Evolutionary conservation across 2,888 invertebrate species (phyloP).

Genomic region (Drosophila meridiana): DNA sequence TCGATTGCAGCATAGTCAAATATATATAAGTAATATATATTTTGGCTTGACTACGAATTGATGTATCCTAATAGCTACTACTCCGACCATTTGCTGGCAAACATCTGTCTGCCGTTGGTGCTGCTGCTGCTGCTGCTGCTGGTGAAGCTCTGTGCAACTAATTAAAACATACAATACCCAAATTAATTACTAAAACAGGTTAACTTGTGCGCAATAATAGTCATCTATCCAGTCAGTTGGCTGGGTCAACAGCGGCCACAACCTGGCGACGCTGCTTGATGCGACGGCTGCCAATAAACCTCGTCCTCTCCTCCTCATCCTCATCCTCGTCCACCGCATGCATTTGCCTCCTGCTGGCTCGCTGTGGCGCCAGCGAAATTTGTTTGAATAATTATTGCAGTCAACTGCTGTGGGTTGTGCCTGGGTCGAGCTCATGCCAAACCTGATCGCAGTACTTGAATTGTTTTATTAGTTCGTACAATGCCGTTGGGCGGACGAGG

Average conservation of each 20-base stretch:
- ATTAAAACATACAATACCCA: slow-evolving; percentile 84
- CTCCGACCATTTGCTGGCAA: slow-evolving; percentile 19
- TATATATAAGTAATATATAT: not conserved
- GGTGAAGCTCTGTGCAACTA: slow-evolving; percentile 65
- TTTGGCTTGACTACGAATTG: not conserved
- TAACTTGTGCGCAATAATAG: slow-evolving; percentile 83
- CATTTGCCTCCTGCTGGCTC: slow-evolving; percentile 25
- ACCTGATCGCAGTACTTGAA: slow-evolving; percentile 51
- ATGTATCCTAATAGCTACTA: not conserved
- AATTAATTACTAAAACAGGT: slow-evolving; percentile 85
- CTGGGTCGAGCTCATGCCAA: slow-evolving; percentile 10
- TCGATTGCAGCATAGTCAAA: not conserved
- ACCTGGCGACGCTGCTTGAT: slow-evolving; percentile 37
- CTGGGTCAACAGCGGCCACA: slow-evolving; percentile 52
- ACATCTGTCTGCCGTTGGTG: slow-evolving; percentile 30
- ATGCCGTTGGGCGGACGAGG: slow-evolving; percentile 36
- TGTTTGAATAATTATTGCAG: slow-evolving; percentile 78
- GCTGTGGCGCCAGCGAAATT: slow-evolving; percentile 64
- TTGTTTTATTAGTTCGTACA: slow-evolving; percentile 71
- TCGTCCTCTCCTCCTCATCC: slow-evolving; percentile 2
- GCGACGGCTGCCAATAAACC: slow-evolving; percentile 48
- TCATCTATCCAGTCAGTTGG: slow-evolving; percentile 62
- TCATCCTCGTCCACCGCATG: not conserved
- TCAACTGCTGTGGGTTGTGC: slow-evolving; percentile 57
- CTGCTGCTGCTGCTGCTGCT: slow-evolving; percentile 10